phyloP scores from a whole-genome alignment of 2,888 invertebrate genomes.

The Chalcis sispes region DNA sequence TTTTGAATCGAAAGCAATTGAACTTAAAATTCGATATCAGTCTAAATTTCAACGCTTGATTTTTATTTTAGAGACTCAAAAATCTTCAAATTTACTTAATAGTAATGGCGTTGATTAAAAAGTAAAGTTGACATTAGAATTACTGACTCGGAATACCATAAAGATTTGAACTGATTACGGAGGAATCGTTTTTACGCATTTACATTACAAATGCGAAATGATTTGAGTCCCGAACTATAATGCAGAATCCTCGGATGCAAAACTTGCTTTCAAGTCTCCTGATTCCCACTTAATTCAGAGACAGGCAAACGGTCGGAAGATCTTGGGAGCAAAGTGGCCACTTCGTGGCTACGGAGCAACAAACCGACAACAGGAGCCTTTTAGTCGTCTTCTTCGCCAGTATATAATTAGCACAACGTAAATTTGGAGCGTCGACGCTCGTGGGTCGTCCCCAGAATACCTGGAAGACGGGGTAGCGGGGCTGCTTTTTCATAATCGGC shows the following conservation, averaged over 20 bases:
- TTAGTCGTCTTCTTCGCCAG: constrained; percentile 28
- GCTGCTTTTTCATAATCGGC: constrained; percentile 51
- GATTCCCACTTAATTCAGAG: constrained; percentile 31
- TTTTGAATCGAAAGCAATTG: background rate
- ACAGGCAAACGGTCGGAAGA: background rate
- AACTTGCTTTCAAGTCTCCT: constrained; percentile 19
- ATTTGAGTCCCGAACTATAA: background rate
- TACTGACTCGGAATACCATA: too few relatives aligned
- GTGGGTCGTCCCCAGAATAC: constrained; percentile 61
- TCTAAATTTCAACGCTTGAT: too few relatives aligned
- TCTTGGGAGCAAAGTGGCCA: constrained; percentile 41
- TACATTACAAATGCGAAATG: background rate
- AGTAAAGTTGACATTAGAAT: too few relatives aligned
- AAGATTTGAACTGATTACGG: too few relatives aligned
- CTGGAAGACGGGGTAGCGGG: constrained; percentile 61
- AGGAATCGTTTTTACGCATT: too few relatives aligned
- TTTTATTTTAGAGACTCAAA: too few relatives aligned
- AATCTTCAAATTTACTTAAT: too few relatives aligned
- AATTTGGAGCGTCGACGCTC: constrained; percentile 65
- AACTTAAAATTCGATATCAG: too few relatives aligned
- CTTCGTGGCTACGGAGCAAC: constrained; percentile 29
- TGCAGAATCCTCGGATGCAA: constrained; percentile 13
- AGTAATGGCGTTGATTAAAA: too few relatives aligned
- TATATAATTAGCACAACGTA: constrained; percentile 69
- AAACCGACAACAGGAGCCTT: constrained; percentile 7